phyloP scores from a whole-genome alignment of 2,888 invertebrate species.

The Machimus atricapillus region DNA sequence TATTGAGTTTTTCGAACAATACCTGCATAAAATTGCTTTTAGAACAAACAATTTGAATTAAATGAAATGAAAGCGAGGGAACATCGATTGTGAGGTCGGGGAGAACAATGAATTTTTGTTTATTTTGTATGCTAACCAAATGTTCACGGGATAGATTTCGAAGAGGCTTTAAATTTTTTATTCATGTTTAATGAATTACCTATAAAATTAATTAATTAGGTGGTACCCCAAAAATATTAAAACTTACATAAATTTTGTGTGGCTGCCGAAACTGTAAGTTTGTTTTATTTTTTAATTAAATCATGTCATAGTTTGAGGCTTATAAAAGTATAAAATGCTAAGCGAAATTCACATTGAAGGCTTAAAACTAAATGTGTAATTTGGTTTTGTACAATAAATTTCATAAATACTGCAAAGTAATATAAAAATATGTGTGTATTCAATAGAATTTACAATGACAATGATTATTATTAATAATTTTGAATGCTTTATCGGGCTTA shows the following conservation, averaged over 20 bases:
- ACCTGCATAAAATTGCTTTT: not conserved
- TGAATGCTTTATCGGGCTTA: too few species aligned
- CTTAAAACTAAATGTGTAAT: not conserved
- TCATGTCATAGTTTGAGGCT: not conserved
- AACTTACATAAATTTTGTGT: not conserved
- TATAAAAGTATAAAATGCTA: not conserved
- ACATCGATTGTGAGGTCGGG: not conserved
- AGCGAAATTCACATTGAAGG: not conserved
- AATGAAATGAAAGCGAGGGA: not conserved
- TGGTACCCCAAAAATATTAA: not conserved
- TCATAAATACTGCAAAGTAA: too few species aligned
- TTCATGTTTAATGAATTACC: not conserved
- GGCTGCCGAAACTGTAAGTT: not conserved
- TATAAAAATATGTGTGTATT: too few species aligned
- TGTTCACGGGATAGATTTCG: not conserved
- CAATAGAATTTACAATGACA: too few species aligned
- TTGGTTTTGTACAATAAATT: not conserved
- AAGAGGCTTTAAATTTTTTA: not conserved
- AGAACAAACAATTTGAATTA: not conserved
- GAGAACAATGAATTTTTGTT: not conserved
- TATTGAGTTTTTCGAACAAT: not conserved
- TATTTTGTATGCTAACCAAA: not conserved
- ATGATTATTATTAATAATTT: too few species aligned
- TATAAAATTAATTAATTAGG: not conserved
- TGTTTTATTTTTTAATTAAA: not conserved